A percentile compares a stretch with the other conserved stretches of the same genome.
Conservation (phyloP, 2,113 vertebrate genomes). For the Mesocricetus auratus region DNA sequence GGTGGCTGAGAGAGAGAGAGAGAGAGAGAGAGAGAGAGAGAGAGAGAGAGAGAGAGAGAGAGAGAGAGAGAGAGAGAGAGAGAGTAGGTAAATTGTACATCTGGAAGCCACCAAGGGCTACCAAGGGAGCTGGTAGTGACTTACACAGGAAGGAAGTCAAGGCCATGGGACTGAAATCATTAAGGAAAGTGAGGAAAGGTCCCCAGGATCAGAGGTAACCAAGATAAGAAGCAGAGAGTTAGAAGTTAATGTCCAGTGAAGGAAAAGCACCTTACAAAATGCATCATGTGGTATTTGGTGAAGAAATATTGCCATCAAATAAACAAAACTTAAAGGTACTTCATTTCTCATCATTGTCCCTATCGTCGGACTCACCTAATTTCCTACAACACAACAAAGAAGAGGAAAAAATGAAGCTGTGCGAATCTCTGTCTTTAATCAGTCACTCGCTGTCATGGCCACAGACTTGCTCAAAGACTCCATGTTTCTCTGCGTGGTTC, state of each 20-base stretch:
- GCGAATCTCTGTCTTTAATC: background rate
- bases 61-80: background rate
- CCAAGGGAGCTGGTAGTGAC: background rate
- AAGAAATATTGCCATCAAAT: background rate
- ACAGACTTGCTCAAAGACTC: background rate
- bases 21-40: background rate
- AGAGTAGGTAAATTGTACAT: background rate
- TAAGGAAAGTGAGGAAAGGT: background rate
- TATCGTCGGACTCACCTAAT: background rate
- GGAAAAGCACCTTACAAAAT: background rate
- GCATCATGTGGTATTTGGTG: background rate
- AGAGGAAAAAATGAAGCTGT: background rate
- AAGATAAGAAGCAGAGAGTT: background rate
- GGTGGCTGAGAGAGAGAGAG: background rate
- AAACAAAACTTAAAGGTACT: background rate
- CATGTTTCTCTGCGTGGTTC: background rate
- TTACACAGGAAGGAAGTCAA: background rate
- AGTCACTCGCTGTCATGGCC: background rate
- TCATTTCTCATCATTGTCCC: background rate
- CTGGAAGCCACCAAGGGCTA: background rate
- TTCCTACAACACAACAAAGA: background rate
- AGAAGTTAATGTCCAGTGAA: background rate
- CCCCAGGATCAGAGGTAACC: background rate
- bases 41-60: background rate
- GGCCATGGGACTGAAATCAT: background rate